Base-by-base conservation (phyloP, 37 sponge, comb jelly and placozoan species). In the Ephydatia muelleri region DNA sequence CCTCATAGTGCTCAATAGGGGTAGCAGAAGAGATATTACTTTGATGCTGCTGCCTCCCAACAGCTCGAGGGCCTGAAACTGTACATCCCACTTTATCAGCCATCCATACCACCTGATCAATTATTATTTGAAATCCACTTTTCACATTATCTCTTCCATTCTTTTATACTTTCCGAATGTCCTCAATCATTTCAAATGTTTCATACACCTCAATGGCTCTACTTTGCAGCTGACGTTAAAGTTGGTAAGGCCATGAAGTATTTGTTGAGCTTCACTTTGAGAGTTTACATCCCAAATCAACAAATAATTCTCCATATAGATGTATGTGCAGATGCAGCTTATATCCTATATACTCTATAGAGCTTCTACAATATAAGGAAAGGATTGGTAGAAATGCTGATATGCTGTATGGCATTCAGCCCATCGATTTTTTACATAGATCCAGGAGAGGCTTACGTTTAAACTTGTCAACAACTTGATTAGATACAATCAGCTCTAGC, bases 141-240 rank as follows among this genome's bases (percentile, higher is more conserved):
- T n/a, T n/a, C n/a, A n/a, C n/a, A n/a, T n/a, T n/a, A n/a, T n/a
- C n/a, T n/a, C n/a, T n/a, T n/a, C n/a, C n/a, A n/a, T n/a, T n/a
- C n/a, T n/a, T n/a, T n/a, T n/a, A n/a, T n/a, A n/a, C n/a, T n/a
- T n/a, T n/a, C n/a, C n/a, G n/a, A n/a, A n/a, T n/a, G n/a, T n/a
- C n/a, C n/a, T n/a, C n/a, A n/a, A n/a, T n/a, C n/a, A n/a, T n/a
- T n/a, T n/a, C n/a, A n/a, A n/a, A n/a, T n/a, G n/a, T n/a, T n/a
- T n/a, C n/a, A n/a, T n/a, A n/a, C n/a, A n/a, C n/a, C n/a, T n/a
- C n/a, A n/a, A n/a, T n/a, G n/a, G n/a, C n/a, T n/a, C n/a, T n/a
- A n/a, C n/a, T n/a, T n/a, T n/a, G n/a, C n/a, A n/a, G n/a, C n/a
- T 34, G 36, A 89, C 74, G 21, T 77, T 47, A 64, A 89, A 83